Conservation (phyloP, 2,888 invertebrate species). For the Stramonita haemastoma region DNA sequence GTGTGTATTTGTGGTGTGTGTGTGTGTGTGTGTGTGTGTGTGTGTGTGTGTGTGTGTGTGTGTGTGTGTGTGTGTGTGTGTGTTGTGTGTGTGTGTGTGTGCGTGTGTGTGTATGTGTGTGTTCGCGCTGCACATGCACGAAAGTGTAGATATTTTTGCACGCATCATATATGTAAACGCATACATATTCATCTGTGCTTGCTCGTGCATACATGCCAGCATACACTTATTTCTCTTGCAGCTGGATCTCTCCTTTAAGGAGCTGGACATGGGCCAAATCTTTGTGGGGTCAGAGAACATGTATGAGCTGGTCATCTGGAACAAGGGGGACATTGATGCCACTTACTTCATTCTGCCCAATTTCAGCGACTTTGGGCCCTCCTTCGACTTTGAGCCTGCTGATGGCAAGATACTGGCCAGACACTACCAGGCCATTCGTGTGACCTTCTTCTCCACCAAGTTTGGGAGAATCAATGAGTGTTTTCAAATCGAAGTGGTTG, state of each 20-base stretch:
- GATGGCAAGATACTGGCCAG: conserved; percentile 77
- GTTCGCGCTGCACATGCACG: no score
- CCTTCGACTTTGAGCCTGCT: conserved; percentile 76
- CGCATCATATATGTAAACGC: no score
- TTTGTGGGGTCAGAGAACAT: conserved; percentile 76
- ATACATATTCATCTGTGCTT: no score
- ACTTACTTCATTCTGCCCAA: conserved; percentile 68
- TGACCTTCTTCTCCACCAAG: conserved; percentile 72
- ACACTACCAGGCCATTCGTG: conserved; percentile 76
- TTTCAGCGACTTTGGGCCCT: conserved; percentile 72
- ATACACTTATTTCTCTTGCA: not conserved
- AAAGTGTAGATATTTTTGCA: no score
- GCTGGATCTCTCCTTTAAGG: conserved; percentile 75
- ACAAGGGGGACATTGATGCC: conserved; percentile 78
- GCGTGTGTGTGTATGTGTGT: no score
- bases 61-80: no score
- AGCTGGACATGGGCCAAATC: conserved; percentile 77
- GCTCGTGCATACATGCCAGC: not conserved
- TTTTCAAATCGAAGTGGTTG: conserved; percentile 76
- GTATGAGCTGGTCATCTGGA: conserved; percentile 77
- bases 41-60: no score
- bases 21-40: no score
- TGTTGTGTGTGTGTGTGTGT: no score
- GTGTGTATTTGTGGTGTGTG: no score
- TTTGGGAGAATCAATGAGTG: conserved; percentile 76